Base-by-base conservation (phyloP, 2,888 invertebrate genomes). In the Tetropium fuscum region DNA sequence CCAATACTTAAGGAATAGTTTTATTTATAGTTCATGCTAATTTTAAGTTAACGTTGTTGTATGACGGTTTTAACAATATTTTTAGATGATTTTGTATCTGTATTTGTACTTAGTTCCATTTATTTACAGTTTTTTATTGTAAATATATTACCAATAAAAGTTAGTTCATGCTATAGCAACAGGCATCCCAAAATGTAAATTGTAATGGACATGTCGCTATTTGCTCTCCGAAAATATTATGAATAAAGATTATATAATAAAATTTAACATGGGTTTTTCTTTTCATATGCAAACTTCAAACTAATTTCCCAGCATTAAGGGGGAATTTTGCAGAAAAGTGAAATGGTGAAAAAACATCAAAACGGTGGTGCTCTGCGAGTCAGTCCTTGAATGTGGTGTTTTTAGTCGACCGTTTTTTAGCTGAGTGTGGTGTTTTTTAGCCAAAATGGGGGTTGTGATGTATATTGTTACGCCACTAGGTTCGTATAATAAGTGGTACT, bases 171-270 rank as follows among this genome's bases (percentile, higher is more conserved):
- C 72, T 74, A 73, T 74, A 73, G 66, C 73, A 74, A 66, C 66
- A 69, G 70, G 73, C 69, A 74, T 70, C 73, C 71, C 72, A 65
- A 69, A n/a, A 69, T 75, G 74, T 76, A 76, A 77, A 74, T 76
- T 78, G 75, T 77, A 77, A 75, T 72, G 74, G 75, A 72, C 71
- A 76, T 71, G 76, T 76, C 76, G 78, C 77, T 78, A 77, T 71
- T n/a, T 76, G 78, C 78, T 76, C 76, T 77, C 73, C 72, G 72
- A 75, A 74, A 73, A 71, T 75, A 76, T 74, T 75, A 77, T 74
- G 71, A 78, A 75, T 76, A 77, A 75, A 77, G 44, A 44, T 44
- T 40, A 53, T 53, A 34, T 34, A 34, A 34, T 34, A 34, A 34
- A 34, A 34, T 34, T 25, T 15, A 34, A 13, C n/a, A n/a, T n/a